Evolutionary conservation across 2,113 vertebrate species (phyloP), one percentile per base, ranked within the genome.

Genomic region (Carassius gibelio): DNA sequence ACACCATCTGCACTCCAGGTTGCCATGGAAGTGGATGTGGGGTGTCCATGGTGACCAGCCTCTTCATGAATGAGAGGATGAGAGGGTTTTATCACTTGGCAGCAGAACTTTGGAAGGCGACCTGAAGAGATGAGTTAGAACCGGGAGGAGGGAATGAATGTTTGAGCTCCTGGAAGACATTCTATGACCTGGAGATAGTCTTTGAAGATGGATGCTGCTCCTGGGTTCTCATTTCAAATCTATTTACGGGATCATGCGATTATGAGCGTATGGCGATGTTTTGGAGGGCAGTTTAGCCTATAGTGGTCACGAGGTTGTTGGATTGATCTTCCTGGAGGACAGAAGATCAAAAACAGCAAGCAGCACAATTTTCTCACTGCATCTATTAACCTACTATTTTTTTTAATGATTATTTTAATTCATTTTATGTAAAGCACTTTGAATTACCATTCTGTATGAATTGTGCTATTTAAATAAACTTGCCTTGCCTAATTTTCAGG

Each of bases 21-120:
- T 79, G 66, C 57, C 52, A 80, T 81, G 83, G 57, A 84, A 75
- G 19, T 42, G 23, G 77, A 72, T 68, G 77, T 69, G 23, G 62
- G 77, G 26, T 69, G 76, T 72, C 76, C 76, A 81, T 84, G 83
- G 76, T 3, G 77, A 87, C 86, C 48, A 42, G 42, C 50, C 62
- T 81, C 61, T 76, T 62, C 66, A 75, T 36, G 77, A 81, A 81
- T 64, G 55, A 45, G 48, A 34, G 75, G 75, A 50, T 57, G 75
- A 81, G 55, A 81, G 68, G 23, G 62, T 81, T 62, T 85, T 85
- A 85, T 85, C 84, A 36, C 38, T 36, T 62, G 84, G 77, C 77
- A 74, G 77, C 84, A 81, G 66, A 64, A 81, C 36, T 75, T 81
- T 81, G 26, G 77, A 59, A 50, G 38, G 68, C 19, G 59, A 81